A percentile compares a stretch with the other conserved stretches of the same genome.
Evolutionary conservation across 2,888 invertebrate genomes (phyloP).

Genomic region (Lasius platythorax): DNA sequence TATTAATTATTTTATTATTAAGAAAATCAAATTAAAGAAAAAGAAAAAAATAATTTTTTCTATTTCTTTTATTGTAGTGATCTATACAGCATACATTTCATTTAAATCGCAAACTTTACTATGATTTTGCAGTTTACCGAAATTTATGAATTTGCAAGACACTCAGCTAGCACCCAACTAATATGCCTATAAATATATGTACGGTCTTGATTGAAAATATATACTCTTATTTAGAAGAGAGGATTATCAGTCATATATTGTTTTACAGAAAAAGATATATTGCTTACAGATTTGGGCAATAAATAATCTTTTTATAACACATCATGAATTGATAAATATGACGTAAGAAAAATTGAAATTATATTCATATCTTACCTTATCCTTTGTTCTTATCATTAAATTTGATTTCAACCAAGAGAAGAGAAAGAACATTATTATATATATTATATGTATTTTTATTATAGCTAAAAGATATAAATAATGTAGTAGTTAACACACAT

Average conservation of each 20-base stretch:
- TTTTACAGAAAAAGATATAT: not conserved
- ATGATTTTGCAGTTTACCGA: not conserved
- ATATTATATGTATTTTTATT: not conserved
- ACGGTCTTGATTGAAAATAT: constrained; percentile 3
- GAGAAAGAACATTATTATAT: not conserved
- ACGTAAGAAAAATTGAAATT: not conserved
- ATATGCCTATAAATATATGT: not conserved
- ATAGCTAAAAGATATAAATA: constrained; percentile 19
- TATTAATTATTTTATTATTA: not conserved
- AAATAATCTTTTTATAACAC: not conserved
- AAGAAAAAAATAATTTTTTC: not conserved
- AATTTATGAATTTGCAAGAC: not conserved
- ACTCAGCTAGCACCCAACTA: not conserved
- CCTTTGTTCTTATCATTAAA: not conserved
- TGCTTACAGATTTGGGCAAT: not conserved
- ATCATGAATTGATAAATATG: not conserved
- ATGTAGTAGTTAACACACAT: constrained; percentile 2
- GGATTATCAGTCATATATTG: not conserved
- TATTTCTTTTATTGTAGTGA: not conserved
- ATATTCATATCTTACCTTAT: not conserved
- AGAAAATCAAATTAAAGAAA: not conserved
- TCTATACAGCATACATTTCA: not conserved
- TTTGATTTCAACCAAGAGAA: not conserved
- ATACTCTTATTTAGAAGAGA: not conserved
- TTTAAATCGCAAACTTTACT: constrained; percentile 5